phyloP scores from a whole-genome alignment of 2,113 vertebrate species.

The Poeciliopsis turrubarensis region DNA sequence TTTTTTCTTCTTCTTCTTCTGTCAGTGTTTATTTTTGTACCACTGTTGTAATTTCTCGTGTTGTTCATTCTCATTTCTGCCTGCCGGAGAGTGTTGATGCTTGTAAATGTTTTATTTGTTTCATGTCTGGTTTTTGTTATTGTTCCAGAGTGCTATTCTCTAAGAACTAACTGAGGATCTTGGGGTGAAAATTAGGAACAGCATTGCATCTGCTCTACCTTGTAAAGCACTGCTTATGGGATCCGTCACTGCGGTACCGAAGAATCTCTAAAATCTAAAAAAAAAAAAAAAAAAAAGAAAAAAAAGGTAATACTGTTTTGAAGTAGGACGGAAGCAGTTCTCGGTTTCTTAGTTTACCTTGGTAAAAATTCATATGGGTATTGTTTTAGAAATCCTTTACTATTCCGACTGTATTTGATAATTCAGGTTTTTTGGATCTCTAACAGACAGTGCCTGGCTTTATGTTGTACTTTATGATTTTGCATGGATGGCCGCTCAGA shows the following conservation, averaged over 20 bases:
- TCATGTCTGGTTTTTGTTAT: background rate
- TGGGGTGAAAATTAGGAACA: background rate
- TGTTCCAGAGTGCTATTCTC: background rate
- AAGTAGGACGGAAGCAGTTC: too few relatives aligned
- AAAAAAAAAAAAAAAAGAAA: too few relatives aligned
- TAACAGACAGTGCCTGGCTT: background rate
- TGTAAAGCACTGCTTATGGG: background rate
- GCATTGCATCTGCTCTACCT: background rate
- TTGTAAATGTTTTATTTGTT: background rate
- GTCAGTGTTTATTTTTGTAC: background rate
- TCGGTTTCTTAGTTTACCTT: too few relatives aligned
- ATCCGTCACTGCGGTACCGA: background rate
- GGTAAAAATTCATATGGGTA: too few relatives aligned
- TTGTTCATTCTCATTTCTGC: background rate
- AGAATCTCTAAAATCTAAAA: background rate
- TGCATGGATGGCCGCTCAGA: background rate
- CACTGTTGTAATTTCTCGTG: background rate
- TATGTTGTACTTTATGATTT: background rate
- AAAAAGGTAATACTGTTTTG: too few relatives aligned
- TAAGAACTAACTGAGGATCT: background rate
- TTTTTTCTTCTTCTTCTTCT: background rate
- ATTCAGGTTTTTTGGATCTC: background rate
- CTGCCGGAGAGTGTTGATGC: background rate
- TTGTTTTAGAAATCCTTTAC: too few relatives aligned
- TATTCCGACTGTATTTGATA: too few relatives aligned